Evolutionary conservation across 64 coral and sea anemone genomes (phyloP), one percentile per base, ranked within the genome.

Genomic region (Actinia tenebrosa): DNA sequence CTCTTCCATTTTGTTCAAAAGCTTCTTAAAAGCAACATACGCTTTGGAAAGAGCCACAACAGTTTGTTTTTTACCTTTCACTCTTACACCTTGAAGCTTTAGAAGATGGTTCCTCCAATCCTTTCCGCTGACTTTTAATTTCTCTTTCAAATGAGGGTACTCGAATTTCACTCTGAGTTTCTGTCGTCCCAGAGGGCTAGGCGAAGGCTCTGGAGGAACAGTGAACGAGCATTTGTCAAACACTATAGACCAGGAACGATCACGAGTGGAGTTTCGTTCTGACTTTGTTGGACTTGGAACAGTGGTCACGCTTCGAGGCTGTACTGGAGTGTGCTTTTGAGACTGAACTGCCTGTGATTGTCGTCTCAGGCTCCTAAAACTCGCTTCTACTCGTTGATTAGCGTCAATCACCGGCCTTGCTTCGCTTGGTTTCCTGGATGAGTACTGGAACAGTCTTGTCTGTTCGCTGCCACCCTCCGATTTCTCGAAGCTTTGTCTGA

Each of bases 1-100:
- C 5, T 92, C 86, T 42, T 92, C 90, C 90, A 87, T 83, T 83
- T 92, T 80, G 46, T 53, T 56, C 3, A 87, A 85, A 27, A 92
- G 53, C 13, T 87, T 84, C 80, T 66, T 91, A 54, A 91, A 91
- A 37, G 89, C 89, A 37, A 77, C 26, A 20, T 85, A 85, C 10
- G 89, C 66, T 18, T 91, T 91, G 43, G 89, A 91, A 16, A 91
- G 55, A 16, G 72, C 46, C 5, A n/a, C 47, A 10, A 91, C 22
- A 61, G 53, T 85, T 64, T 66, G 53, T 82, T 53, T 55, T 18
- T 75, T 15, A 78, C 85, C 45, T 87, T 92, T 85, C 53, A 72
- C 60, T 82, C 68, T 58, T 23, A 53, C 80, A 53, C 86, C 90
- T 71, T 92, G 90, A 37, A 92, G 7, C 77, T 72, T 87, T 69